phyloP scores from a whole-genome alignment of 2,113 vertebrate species.

The Oenanthe oenanthe region DNA sequence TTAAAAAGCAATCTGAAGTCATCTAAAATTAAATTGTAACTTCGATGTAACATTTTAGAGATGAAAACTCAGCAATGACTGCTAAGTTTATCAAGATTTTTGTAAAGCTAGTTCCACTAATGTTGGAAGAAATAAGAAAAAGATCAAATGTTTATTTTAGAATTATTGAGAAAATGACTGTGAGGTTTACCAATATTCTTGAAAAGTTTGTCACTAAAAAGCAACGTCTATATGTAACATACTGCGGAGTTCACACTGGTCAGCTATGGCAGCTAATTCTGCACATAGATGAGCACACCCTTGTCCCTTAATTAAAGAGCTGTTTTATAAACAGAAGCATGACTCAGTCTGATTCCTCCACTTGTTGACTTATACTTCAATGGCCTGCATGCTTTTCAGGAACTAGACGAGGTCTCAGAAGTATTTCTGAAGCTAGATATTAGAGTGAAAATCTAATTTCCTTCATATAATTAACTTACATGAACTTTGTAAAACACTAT shows the following conservation, averaged over 20 bases:
- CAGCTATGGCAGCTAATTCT: background rate
- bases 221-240: background rate
- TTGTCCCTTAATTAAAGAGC: background rate
- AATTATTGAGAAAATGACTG: background rate
- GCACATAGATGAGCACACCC: fast-evolving
- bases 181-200: background rate
- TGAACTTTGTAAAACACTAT: background rate
- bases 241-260: background rate
- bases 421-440: background rate
- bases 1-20: background rate
- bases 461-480: fast-evolving
- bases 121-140: background rate
- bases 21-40: background rate
- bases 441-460: background rate
- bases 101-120: background rate
- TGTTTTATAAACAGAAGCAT: background rate
- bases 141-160: background rate
- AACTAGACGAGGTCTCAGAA: background rate
- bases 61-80: background rate
- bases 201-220: background rate
- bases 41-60: background rate
- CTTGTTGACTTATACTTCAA: background rate
- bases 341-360: background rate
- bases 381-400: fast-evolving
- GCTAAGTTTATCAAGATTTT: background rate